Conservation (phyloP, 2,888 invertebrate species). For the Andricus quercusramuli region DNA sequence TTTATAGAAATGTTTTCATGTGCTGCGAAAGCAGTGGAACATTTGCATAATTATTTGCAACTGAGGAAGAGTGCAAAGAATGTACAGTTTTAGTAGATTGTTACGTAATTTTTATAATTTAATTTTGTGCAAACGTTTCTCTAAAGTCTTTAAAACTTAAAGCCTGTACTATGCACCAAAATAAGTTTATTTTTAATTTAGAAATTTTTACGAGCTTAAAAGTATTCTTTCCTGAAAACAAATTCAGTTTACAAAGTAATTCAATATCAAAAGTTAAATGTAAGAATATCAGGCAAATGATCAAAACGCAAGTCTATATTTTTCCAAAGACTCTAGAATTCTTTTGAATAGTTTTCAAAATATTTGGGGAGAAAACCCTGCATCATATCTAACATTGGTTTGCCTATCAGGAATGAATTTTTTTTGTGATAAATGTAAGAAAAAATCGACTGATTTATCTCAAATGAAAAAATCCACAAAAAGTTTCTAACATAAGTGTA, state of each 20-base stretch:
- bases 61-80: slow-evolving; percentile 14
- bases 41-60: slow-evolving; percentile 9
- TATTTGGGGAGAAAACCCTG: slow-evolving; percentile 13
- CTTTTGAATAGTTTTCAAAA: neutral
- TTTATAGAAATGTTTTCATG: slow-evolving; percentile 28
- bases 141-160: neutral
- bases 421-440: slow-evolving; percentile 4
- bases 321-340: slow-evolving; percentile 10
- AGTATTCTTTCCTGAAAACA: neutral
- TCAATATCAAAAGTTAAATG: neutral
- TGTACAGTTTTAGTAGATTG: slow-evolving; percentile 33
- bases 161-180: neutral
- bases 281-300: slow-evolving; percentile 1
- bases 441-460: slow-evolving; percentile 27
- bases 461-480: slow-evolving; percentile 2
- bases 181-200: neutral
- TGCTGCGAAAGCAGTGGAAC: neutral
- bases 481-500: neutral
- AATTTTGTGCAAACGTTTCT: slow-evolving; percentile 15
- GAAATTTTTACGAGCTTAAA: neutral
- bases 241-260: neutral
- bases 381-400: slow-evolving; percentile 25
- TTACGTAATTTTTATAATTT: slow-evolving; percentile 21
- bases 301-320: slow-evolving; percentile 34
- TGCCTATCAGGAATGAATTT: slow-evolving; percentile 3